These are phyloP conservation scores for Parthenolecanium corni DNA, from an alignment of 2,888 invertebrate genomes.

Conservation along the genomic window DNA sequence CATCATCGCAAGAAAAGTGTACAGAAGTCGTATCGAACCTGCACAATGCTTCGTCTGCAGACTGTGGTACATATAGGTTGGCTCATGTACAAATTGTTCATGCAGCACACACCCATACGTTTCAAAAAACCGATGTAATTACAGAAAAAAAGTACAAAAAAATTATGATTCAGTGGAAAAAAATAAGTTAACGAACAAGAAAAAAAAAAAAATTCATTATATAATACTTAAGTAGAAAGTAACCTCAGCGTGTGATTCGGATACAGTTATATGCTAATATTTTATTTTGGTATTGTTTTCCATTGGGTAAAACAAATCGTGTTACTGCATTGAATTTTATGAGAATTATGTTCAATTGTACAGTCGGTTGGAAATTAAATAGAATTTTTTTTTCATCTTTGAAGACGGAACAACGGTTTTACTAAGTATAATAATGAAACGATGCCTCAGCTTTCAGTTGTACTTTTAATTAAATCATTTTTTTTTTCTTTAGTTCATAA, in stretches of 20 bases:
- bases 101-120: too few relatives aligned
- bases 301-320: constrained; percentile 2
- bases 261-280: constrained; percentile 11
- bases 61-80: too few relatives aligned
- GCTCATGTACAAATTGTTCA: too few relatives aligned
- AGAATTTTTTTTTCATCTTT: not conserved
- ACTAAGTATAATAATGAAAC: too few relatives aligned
- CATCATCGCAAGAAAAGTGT: too few relatives aligned
- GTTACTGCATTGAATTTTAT: constrained; percentile 13
- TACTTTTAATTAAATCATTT: too few relatives aligned
- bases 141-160: not conserved
- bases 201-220: constrained; percentile 1
- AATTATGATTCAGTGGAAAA: not conserved
- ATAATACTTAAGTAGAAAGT: constrained; percentile 22
- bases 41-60: too few relatives aligned
- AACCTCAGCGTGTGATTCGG: constrained; percentile 22
- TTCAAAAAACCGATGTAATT: not conserved
- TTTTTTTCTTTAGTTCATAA: too few relatives aligned
- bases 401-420: not conserved
- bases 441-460: too few relatives aligned
- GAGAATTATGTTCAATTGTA: too few relatives aligned
- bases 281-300: constrained; percentile 9
- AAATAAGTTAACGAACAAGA: not conserved
- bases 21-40: too few relatives aligned
- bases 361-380: not conserved